Conservation (phyloP, 1,140 invertebrate genomes). For the Euura saliciscinereae region DNA sequence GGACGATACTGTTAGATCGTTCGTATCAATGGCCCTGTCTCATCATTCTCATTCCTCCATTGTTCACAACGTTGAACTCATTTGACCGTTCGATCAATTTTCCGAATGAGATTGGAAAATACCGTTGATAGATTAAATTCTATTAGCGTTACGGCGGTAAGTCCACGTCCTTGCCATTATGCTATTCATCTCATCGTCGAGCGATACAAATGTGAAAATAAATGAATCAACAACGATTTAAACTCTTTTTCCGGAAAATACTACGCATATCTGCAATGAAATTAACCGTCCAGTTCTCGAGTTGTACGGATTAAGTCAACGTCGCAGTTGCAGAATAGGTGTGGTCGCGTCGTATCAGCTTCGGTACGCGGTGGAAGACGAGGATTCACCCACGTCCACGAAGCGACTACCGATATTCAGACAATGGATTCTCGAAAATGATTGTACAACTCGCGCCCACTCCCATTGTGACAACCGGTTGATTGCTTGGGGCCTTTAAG, state of each 20-base stretch:
- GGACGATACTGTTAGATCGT: too few relatives aligned
- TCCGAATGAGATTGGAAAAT: not conserved
- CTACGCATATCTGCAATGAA: too few relatives aligned
- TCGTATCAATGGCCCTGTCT: not conserved
- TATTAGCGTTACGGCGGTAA: not conserved
- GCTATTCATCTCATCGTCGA: not conserved
- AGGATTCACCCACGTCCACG: too few relatives aligned
- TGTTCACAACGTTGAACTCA: not conserved
- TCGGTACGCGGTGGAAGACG: too few relatives aligned
- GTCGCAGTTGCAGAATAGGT: too few relatives aligned
- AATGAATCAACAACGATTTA: too few relatives aligned
- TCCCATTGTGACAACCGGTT: not conserved
- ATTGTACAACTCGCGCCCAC: not conserved
- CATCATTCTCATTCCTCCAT: not conserved
- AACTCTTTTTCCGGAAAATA: too few relatives aligned
- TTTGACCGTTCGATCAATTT: not conserved
- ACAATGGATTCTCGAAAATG: not conserved
- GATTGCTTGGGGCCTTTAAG: not conserved
- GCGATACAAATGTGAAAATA: not conserved
- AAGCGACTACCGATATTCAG: too few relatives aligned
- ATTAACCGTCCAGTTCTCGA: too few relatives aligned
- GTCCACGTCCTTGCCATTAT: not conserved
- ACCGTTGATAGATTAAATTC: not conserved
- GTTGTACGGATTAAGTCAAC: too few relatives aligned
- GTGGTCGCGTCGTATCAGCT: too few relatives aligned